Conservation (phyloP, 2,888 invertebrate genomes). For the Drosophila antonietae region DNA sequence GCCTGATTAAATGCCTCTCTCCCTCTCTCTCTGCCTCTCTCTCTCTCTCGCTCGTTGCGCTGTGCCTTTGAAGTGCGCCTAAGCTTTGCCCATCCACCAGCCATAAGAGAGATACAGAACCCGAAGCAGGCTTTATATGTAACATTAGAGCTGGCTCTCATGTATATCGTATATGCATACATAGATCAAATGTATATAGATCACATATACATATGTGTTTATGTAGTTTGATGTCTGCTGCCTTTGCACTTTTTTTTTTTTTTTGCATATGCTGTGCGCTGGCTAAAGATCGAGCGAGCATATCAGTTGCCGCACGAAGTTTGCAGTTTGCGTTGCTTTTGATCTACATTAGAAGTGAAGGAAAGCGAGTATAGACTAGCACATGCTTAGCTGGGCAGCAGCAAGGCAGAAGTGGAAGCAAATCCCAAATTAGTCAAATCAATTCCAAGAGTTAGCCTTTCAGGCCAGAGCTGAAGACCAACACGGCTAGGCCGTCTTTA, state of each 20-base stretch:
- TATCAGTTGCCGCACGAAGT: neutral
- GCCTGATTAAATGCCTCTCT: neutral
- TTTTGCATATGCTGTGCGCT: neutral
- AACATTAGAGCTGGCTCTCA: slow-evolving; percentile 8
- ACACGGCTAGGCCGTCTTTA: too few relatives aligned
- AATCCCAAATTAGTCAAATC: too few relatives aligned
- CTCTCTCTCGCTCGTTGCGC: neutral
- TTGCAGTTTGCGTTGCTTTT: too few relatives aligned
- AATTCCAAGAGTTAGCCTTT: too few relatives aligned
- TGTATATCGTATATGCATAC: neutral
- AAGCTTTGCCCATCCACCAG: slow-evolving; percentile 27
- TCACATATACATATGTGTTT: neutral
- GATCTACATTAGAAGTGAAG: too few relatives aligned
- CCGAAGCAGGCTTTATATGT: neutral
- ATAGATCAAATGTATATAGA: neutral
- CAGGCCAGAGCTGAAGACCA: too few relatives aligned
- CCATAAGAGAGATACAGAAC: slow-evolving; percentile 7
- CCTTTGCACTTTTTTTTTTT: slow-evolving; percentile 34
- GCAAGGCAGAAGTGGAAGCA: too few relatives aligned
- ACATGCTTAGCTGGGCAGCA: too few relatives aligned
- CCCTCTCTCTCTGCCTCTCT: neutral
- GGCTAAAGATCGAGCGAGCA: neutral
- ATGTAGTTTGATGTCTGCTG: neutral
- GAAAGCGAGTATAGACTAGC: too few relatives aligned
- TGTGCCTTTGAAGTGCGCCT: slow-evolving; percentile 15